Conservation (phyloP, 2,888 invertebrate species). For the Diadromus collaris region DNA sequence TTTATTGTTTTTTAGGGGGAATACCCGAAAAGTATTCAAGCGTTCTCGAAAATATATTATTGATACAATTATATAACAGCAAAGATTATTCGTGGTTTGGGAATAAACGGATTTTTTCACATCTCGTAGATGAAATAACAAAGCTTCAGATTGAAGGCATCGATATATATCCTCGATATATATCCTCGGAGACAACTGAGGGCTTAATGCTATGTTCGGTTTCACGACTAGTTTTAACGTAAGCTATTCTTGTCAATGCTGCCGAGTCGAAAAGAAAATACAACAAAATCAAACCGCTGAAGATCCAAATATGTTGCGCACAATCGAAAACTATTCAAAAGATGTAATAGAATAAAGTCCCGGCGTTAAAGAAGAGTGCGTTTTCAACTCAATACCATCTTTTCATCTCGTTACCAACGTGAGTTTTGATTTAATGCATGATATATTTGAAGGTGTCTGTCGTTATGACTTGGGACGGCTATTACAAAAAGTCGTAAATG, state of each 20-base stretch:
- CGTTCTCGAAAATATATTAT: constrained; percentile 40
- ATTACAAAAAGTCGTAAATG: constrained; percentile 46
- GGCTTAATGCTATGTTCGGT: constrained; percentile 54
- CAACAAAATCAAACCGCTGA: constrained; percentile 50
- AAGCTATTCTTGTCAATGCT: constrained; percentile 64
- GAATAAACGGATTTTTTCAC: constrained; percentile 36
- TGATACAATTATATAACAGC: constrained; percentile 27
- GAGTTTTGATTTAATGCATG: constrained; percentile 57
- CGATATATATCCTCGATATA: constrained; percentile 19
- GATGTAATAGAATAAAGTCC: constrained; percentile 49
- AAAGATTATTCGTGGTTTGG: constrained; percentile 41
- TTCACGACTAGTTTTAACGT: constrained; percentile 49
- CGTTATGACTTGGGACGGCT: constrained; percentile 55
- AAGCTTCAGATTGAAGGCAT: constrained; percentile 48
- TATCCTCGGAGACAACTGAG: constrained; percentile 55
- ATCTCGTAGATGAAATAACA: constrained; percentile 32
- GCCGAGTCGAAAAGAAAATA: constrained; percentile 55
- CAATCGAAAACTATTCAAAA: constrained; percentile 55
- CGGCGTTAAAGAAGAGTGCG: constrained; percentile 62
- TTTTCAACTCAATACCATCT: constrained; percentile 58
- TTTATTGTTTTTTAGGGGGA: constrained; percentile 37
- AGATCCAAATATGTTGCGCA: constrained; percentile 50
- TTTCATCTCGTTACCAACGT: constrained; percentile 55
- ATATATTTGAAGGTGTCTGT: constrained; percentile 58
- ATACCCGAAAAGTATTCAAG: constrained; percentile 42